Conservation (phyloP, 1,140 invertebrate species). For the Ladona fulva region DNA sequence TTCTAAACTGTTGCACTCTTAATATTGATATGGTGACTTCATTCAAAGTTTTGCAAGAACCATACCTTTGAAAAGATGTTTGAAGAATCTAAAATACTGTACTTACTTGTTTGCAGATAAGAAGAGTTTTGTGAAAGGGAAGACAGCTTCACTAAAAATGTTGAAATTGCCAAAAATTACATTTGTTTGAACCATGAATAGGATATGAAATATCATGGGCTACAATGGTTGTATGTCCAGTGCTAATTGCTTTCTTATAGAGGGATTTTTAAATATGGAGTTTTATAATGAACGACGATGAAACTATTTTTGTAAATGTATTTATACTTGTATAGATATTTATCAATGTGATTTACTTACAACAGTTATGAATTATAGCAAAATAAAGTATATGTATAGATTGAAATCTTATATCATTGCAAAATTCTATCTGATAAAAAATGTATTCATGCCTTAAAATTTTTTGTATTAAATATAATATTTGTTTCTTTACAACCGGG, state of each 20-base stretch:
- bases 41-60: too few relatives aligned
- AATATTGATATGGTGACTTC: too few relatives aligned
- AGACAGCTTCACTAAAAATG: too few relatives aligned
- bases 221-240: not conserved
- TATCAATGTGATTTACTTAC: not conserved
- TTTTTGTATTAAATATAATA: too few relatives aligned
- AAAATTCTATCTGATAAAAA: too few relatives aligned
- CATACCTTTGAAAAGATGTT: too few relatives aligned
- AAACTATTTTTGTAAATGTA: conserved; percentile 1
- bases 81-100: not conserved
- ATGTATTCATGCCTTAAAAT: too few relatives aligned
- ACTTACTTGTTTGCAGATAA: not conserved
- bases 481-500: too few relatives aligned
- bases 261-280: not conserved
- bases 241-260: not conserved
- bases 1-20: too few relatives aligned
- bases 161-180: too few relatives aligned
- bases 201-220: too few relatives aligned
- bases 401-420: not conserved
- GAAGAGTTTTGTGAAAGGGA: not conserved
- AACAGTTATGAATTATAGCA: not conserved
- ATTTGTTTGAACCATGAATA: too few relatives aligned
- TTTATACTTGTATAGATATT: conserved; percentile 11
- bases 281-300: not conserved
- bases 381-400: not conserved